These are phyloP conservation scores for Drosophila hydei DNA, from an alignment of 1,140 invertebrate species.

Conservation along the genomic window DNA sequence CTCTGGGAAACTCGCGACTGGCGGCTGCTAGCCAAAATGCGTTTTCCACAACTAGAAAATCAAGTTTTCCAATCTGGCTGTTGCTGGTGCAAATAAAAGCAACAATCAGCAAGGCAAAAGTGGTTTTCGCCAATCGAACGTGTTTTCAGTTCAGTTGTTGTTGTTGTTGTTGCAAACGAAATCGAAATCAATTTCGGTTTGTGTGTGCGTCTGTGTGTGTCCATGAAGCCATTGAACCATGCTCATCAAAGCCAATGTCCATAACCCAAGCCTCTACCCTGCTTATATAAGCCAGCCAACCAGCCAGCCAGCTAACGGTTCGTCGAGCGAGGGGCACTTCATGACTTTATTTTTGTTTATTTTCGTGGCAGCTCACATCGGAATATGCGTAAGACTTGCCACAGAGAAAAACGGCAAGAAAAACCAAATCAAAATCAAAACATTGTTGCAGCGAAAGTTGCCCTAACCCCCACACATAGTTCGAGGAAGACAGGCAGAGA, in stretches of 20 bases:
- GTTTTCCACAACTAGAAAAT: constrained; percentile 50
- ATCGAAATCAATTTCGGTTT: constrained; percentile 52
- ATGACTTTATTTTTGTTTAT: constrained; percentile 47
- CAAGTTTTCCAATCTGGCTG: constrained; percentile 48
- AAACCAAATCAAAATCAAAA: constrained; percentile 19
- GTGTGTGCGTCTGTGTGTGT: neutral
- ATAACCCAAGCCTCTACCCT: neutral
- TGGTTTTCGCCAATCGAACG: constrained; percentile 52
- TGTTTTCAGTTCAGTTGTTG: constrained; percentile 24
- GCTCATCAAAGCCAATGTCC: constrained; percentile 46
- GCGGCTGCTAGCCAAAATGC: constrained; percentile 22
- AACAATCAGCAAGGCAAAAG: constrained; percentile 50
- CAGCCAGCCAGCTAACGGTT: neutral
- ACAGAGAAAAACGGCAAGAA: constrained; percentile 3
- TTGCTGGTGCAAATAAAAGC: constrained; percentile 41
- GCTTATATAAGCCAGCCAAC: constrained; percentile 36
- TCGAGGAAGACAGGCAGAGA: neutral
- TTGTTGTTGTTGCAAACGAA: constrained; percentile 29
- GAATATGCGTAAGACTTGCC: constrained; percentile 39
- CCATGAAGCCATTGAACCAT: constrained; percentile 47
- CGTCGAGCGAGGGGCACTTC: constrained; percentile 24
- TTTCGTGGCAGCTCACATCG: constrained; percentile 34
- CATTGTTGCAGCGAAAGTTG: constrained; percentile 54
- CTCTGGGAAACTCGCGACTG: constrained; percentile 36
- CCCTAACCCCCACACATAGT: constrained; percentile 25